Evolutionary conservation across 1,140 invertebrate genomes (phyloP), one percentile per base, ranked within the genome.

Genomic region (Yoshiicerus persimilis): DNA sequence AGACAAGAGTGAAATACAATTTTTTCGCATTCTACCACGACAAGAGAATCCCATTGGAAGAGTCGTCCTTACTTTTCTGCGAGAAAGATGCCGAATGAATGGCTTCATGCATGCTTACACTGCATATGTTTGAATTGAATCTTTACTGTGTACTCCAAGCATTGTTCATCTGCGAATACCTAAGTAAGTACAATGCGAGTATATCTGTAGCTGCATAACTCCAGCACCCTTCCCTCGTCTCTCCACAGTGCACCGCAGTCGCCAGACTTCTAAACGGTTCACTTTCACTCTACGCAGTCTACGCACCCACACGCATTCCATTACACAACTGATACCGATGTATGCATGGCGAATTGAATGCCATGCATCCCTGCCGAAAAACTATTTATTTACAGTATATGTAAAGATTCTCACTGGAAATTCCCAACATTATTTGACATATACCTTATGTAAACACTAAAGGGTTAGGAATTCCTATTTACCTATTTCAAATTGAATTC

Each of bases 61-160:
- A 64, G 56, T 32, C 47, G 32, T 86, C 75, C 75, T 36, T 34
- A 34, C 75, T 80, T 32, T 80, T n/a, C n/a, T 36, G 30, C 34
- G 56, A 86, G 32, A 86, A 70, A 86, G 56, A 66, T 32, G 85
- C 47, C 70, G 56, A 66, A 66, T 66, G 85, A 66, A 86, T 86
- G 56, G 85, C 16, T 86, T 86, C 32, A 86, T 86, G 85, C 85
- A 34, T 86, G 85, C 56, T 86, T 86, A 86, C 85, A 86, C 85
- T 66, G 39, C 84, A 85, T 62, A 85, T 85, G 84, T 62, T 39
- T 85, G 41, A 85, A 85, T 85, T 85, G 39, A 32, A 85, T 41
- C 36, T 25, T 27, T 0, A 11, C 23, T 70, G 64, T 30, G 23
- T 30, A 2, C 64, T 30, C 0, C 64, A 30, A 10, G 16, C 39